These are phyloP conservation scores for Montipora cactus DNA, from an alignment of 64 coral and sea anemone species.

Conservation along the genomic window DNA sequence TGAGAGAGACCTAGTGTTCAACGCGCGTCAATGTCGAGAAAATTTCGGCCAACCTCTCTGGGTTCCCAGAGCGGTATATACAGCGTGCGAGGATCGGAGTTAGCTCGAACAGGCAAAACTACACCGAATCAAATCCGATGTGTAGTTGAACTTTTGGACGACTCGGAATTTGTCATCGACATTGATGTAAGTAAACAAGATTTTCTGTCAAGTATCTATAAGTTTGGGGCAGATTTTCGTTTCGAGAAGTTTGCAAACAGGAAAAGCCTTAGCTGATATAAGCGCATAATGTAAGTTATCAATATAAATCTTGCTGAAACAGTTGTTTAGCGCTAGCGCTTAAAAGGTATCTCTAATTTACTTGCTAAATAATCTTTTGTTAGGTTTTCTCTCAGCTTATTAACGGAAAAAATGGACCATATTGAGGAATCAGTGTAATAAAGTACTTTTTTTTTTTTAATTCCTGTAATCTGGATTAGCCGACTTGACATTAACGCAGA, in stretches of 20 bases:
- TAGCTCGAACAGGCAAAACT: conserved; percentile 85
- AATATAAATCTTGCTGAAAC: too few species aligned
- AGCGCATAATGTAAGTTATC: too few species aligned
- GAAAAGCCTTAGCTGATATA: too few species aligned
- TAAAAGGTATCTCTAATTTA: not conserved
- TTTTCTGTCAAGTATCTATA: conserved; percentile 9
- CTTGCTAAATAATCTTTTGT: not conserved
- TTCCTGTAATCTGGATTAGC: too few species aligned
- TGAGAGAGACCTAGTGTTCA: not conserved
- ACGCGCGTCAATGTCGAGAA: conserved; percentile 74
- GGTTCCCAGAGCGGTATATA: conserved; percentile 89
- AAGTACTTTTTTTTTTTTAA: not conserved
- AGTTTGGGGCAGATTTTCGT: not conserved
- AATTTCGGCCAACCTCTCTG: conserved; percentile 83
- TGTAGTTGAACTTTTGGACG: conserved; percentile 91
- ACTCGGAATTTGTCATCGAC: conserved; percentile 95
- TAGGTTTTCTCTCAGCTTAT: not conserved
- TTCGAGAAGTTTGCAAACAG: not conserved
- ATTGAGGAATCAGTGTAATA: not conserved
- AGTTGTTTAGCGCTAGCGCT: not conserved
- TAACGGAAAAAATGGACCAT: not conserved
- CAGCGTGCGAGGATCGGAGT: conserved; percentile 88
- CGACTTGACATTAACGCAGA: too few species aligned
- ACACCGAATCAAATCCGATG: conserved; percentile 89
- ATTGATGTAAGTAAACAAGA: conserved; percentile 85